Base-by-base conservation (phyloP, 2,113 vertebrate genomes). In the Calidris pugnax region DNA sequence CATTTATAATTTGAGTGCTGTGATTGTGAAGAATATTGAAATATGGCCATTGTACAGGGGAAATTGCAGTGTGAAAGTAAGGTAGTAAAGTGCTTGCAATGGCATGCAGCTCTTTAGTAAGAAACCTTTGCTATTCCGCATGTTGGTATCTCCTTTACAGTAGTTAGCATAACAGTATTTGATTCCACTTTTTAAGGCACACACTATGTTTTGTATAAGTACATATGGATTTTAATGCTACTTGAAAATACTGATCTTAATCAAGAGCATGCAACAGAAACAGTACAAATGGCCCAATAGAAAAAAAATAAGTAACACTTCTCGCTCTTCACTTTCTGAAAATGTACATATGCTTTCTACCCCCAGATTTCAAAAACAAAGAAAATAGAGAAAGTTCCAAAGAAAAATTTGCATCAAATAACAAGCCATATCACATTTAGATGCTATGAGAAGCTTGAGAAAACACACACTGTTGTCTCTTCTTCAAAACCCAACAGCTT, bases 191-290 rank as follows among this genome's bases (percentile, higher is more conserved):
- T 92, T 91, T 59, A 48, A 71, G 67, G 22, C 30, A 39, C 24
- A 26, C 43, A n/a, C 37, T 59, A 30, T 63, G 76, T 56, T 95
- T 83, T 55, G 23, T 77, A 27, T 71, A 88, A 94, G 51, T 71
- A 63, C 37, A 14, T 89, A 91, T 87, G 90, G 84, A 95, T 89
- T 95, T 95, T 59, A 81, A 80, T 72, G 72, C 90, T 74, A 82
- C 68, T 86, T 95, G 48, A 86, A 96, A 90, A 84, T 83, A 63
- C 81, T 89, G 55, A 88, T 94, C 73, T 88, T 94, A 94, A 81
- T 93, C 83, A 92, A 91, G n/a, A 91, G 15, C 60, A 63, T 45
- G 59, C 51, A 87, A 76, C 30, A 79, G 66, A 91, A 94, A 93
- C 22, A 20, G 41, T 56, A 76, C 6, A 43, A 83, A 86, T 50